phyloP scores from a whole-genome alignment of 2,888 invertebrate species.

The Xylota segnis region DNA sequence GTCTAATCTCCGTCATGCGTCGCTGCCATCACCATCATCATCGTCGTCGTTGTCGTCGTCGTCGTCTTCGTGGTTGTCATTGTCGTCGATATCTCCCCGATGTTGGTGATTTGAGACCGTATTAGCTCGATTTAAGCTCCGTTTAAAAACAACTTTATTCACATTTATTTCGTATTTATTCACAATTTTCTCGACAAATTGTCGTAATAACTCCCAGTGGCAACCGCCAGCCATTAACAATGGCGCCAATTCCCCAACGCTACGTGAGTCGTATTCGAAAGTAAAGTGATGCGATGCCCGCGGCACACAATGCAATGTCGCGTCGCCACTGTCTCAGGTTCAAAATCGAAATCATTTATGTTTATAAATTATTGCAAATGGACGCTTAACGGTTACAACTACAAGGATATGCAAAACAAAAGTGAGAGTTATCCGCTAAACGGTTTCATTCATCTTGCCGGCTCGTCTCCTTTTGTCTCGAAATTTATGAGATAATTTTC shows the following conservation, averaged over 20 bases:
- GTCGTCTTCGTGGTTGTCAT: constrained; percentile 22
- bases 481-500: constrained; percentile 55
- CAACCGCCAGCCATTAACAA: constrained; percentile 57
- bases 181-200: constrained; percentile 74
- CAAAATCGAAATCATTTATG: constrained; percentile 62
- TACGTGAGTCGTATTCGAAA: constrained; percentile 71
- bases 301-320: neutral
- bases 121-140: constrained; percentile 65
- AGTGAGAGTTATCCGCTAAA: constrained; percentile 69
- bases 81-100: constrained; percentile 34
- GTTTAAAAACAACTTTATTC: constrained; percentile 72
- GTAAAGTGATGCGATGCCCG: constrained; percentile 14
- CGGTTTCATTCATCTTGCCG: constrained; percentile 46
- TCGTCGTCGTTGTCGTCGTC: constrained; percentile 22
- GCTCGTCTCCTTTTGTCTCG: constrained; percentile 29
- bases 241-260: constrained; percentile 70
- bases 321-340: constrained; percentile 59
- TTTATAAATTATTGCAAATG: constrained; percentile 68
- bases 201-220: constrained; percentile 69
- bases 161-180: constrained; percentile 68
- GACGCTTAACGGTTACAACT: constrained; percentile 64
- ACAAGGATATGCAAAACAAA: constrained; percentile 64
- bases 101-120: constrained; percentile 62
- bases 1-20: constrained; percentile 65
- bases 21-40: constrained; percentile 26